A percentile compares a stretch with the other conserved stretches of the same genome.
Conservation (phyloP, 2,797 vertebrate species). For the Mallotus villosus region DNA sequence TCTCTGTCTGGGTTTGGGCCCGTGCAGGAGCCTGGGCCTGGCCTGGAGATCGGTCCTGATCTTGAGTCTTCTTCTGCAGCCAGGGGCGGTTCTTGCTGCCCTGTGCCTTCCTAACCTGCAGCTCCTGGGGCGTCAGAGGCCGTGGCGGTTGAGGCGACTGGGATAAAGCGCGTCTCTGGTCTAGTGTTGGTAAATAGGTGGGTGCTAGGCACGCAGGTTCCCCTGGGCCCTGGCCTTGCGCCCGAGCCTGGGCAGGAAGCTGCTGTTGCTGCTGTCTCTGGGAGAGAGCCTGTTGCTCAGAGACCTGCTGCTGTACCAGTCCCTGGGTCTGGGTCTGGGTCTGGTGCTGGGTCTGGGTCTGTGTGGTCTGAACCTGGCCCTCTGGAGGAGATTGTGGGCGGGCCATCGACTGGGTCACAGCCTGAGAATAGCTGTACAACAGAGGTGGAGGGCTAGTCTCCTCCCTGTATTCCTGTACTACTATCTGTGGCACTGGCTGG, state of each 20-base stretch:
- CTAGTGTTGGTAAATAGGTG: constrained; percentile 31
- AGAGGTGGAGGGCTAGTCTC: constrained; percentile 47
- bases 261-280: constrained; percentile 27
- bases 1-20: constrained; percentile 23
- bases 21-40: constrained; percentile 14
- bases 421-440: constrained; percentile 51
- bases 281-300: neutral
- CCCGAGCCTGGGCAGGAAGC: constrained; percentile 12
- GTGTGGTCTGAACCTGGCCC: constrained; percentile 15
- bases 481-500: constrained; percentile 61
- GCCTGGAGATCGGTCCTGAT: constrained; percentile 12
- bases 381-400: constrained; percentile 26
- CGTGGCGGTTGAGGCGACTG: constrained; percentile 50
- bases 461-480: constrained; percentile 68
- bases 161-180: constrained; percentile 20
- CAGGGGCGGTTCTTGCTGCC: constrained; percentile 72
- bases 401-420: constrained; percentile 33
- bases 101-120: constrained; percentile 64
- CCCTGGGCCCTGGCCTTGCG: constrained; percentile 24
- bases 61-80: constrained; percentile 62
- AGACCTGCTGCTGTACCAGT: constrained; percentile 15
- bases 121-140: constrained; percentile 41
- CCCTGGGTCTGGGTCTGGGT: constrained; percentile 7
- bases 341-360: constrained; percentile 16
- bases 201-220: constrained; percentile 16